Conservation (phyloP, 37 sponge, comb jelly and placozoan genomes). For the Spongia lamella region DNA sequence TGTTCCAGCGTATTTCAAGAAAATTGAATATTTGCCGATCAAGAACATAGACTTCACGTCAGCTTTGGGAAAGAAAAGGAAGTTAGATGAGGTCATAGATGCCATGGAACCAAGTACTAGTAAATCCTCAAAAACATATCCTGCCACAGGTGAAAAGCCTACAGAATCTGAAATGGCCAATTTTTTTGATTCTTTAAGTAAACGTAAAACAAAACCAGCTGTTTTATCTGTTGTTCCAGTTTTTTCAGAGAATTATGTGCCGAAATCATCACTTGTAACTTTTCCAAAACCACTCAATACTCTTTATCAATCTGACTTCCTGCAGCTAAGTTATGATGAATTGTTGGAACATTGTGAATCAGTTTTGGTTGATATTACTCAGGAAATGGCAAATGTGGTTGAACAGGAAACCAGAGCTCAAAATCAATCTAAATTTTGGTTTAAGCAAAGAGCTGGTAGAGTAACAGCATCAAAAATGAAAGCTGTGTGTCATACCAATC, state of each 20-base stretch:
- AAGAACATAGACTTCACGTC: conserved; percentile 24
- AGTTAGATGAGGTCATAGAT: too few species aligned
- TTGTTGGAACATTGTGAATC: conserved; percentile 5
- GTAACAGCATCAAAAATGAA: too few species aligned
- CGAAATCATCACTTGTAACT: background rate
- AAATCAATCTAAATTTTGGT: conserved; percentile 16
- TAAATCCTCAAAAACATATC: background rate
- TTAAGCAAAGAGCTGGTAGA: conserved; percentile 16
- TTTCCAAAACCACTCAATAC: conserved; percentile 7
- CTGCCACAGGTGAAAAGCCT: too few species aligned
- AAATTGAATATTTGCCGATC: too few species aligned
- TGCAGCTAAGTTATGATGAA: background rate
- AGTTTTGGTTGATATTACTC: conserved; percentile 6
- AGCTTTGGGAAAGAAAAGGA: too few species aligned
- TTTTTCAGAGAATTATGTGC: conserved; percentile 12
- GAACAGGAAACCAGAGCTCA: conserved; percentile 20
- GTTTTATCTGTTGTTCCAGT: conserved; percentile 17
- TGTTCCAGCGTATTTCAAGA: too few species aligned
- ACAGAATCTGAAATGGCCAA: too few species aligned
- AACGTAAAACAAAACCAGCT: conserved; percentile 18
- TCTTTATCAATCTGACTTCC: background rate
- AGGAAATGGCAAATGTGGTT: background rate
- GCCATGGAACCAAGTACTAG: conserved; percentile 9
- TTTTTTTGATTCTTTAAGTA: background rate
- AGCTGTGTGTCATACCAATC: background rate